phyloP scores from a whole-genome alignment of 2,888 invertebrate genomes.

The Spatulosminthurus flaviceps region DNA sequence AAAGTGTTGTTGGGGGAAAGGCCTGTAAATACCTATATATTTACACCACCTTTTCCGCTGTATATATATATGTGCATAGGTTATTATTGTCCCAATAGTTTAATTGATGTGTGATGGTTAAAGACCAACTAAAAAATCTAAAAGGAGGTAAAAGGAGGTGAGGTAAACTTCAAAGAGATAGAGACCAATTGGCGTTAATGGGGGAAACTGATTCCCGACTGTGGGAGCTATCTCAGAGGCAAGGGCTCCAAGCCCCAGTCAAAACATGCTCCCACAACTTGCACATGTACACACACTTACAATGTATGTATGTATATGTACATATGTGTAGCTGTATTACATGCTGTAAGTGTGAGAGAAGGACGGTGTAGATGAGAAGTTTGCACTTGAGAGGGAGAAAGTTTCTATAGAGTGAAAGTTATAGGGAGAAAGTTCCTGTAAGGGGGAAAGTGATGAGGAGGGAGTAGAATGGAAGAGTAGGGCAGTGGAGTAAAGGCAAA shows the following conservation, averaged over 20 bases:
- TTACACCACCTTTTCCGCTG: neutral
- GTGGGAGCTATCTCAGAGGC: neutral
- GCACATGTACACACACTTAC: no score
- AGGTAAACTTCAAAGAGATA: neutral
- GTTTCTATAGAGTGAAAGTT: no score
- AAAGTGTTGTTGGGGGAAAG: no score
- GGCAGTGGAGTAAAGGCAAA: neutral
- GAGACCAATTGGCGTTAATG: conserved; percentile 10
- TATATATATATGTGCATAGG: conserved; percentile 4
- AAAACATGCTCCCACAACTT: neutral
- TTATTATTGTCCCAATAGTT: neutral
- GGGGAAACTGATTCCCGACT: conserved; percentile 15
- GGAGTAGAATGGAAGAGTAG: neutral
- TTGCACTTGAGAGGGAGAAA: no score
- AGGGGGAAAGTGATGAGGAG: neutral
- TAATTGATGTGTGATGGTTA: neutral
- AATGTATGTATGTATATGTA: no score
- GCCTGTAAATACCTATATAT: no score
- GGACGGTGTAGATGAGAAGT: neutral
- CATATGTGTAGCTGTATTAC: no score
- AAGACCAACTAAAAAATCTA: neutral
- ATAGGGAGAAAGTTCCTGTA: no score
- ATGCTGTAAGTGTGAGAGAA: neutral
- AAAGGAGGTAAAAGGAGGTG: neutral
- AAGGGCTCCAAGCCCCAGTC: neutral